Conservation (phyloP, 37 sponge, comb jelly and placozoan species). For the Petrosia ficiformis region DNA sequence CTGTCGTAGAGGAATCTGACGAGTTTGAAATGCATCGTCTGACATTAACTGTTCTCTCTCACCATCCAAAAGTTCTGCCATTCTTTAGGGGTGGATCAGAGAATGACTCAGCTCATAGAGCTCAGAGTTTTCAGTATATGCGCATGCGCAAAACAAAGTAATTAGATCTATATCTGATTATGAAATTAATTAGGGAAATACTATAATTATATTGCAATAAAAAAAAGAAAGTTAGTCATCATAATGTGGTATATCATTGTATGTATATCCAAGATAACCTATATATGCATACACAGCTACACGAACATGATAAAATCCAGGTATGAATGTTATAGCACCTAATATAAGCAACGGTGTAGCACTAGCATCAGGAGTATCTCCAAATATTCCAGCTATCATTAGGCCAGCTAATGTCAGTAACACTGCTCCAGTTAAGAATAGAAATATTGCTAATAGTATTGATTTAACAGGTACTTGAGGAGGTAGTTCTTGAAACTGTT, state of each 20-base stretch:
- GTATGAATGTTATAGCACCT: conserved; percentile 42
- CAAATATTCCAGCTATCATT: conserved; percentile 39
- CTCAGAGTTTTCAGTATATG: too few relatives aligned
- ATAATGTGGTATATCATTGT: conserved; percentile 45
- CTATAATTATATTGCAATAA: too few relatives aligned
- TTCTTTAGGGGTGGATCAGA: too few relatives aligned
- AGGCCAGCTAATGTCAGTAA: conserved; percentile 37
- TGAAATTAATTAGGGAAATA: too few relatives aligned
- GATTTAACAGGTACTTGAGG: conserved; percentile 26
- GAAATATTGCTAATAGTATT: conserved; percentile 26
- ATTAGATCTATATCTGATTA: too few relatives aligned
- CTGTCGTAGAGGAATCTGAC: too few relatives aligned
- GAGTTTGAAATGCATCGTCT: too few relatives aligned
- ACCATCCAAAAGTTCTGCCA: too few relatives aligned
- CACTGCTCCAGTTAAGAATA: conserved; percentile 29
- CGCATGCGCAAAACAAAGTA: too few relatives aligned
- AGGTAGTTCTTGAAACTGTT: conserved; percentile 14
- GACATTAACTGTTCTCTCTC: too few relatives aligned
- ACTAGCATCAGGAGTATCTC: neutral
- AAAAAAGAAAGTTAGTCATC: too few relatives aligned
- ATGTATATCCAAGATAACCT: conserved; percentile 55
- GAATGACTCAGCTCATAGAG: too few relatives aligned
- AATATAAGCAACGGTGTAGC: conserved; percentile 35
- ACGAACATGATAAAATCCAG: conserved; percentile 57
- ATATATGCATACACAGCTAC: conserved; percentile 55